Evolutionary conservation across 2,888 invertebrate genomes (phyloP).

Genomic region (Odontomyia ornata): DNA sequence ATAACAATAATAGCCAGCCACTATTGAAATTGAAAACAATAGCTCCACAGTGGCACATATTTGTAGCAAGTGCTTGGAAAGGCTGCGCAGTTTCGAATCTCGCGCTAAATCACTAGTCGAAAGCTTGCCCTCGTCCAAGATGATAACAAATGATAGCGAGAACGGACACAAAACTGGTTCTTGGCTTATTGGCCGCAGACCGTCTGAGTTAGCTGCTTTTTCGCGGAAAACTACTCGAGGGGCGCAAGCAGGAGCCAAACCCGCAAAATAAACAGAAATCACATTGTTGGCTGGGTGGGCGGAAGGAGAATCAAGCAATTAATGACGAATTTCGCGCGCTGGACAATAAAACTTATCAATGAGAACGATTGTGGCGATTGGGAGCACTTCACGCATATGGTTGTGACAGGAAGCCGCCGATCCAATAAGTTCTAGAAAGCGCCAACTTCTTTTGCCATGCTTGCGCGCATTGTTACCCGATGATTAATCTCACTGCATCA

Average conservation of each 20-base stretch:
- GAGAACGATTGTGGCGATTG: not conserved
- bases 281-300: not conserved
- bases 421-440: not conserved
- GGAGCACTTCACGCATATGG: not conserved
- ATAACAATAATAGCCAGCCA: not conserved
- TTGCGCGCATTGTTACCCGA: not conserved
- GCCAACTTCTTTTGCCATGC: not conserved
- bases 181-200: not conserved
- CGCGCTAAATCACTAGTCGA: not conserved
- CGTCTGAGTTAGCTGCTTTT: not conserved
- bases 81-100: slow-evolving; percentile 25
- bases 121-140: not conserved
- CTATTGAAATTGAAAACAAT: not conserved
- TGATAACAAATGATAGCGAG: slow-evolving; percentile 17
- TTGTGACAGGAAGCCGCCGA: not conserved
- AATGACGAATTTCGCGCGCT: slow-evolving; percentile 5
- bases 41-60: not conserved
- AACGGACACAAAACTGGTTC: slow-evolving; percentile 5
- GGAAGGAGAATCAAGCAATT: not conserved
- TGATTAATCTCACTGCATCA: slow-evolving; percentile 17
- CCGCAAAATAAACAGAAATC: slow-evolving; percentile 11
- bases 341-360: not conserved
- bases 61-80: not conserved
- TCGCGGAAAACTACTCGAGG: not conserved
- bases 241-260: not conserved